Percentiles rank a stretch among this genome's conserved stretches.
These are phyloP conservation scores for Agrochola lychnidis DNA, from an alignment of 2,888 invertebrate genomes.

Conservation along the genomic window DNA sequence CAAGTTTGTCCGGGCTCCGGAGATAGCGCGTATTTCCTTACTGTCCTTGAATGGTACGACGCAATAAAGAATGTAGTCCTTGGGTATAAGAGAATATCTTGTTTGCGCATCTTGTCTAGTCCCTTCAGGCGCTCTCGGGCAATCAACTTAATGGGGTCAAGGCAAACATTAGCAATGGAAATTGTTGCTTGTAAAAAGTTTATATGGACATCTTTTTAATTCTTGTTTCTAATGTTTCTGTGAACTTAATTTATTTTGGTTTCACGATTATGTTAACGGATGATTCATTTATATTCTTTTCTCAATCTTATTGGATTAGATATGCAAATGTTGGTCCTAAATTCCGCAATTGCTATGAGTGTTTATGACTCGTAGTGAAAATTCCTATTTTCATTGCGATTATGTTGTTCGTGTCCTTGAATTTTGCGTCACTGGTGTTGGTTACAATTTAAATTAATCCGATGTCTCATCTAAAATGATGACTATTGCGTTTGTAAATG, in stretches of 20 bases:
- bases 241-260: not conserved
- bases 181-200: slow-evolving; percentile 10
- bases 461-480: slow-evolving; percentile 33
- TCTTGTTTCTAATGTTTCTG: slow-evolving; percentile 4
- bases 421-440: slow-evolving; percentile 14
- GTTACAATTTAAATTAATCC: slow-evolving; percentile 38
- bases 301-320: not conserved
- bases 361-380: slow-evolving; percentile 1
- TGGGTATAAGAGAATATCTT: slow-evolving; percentile 66
- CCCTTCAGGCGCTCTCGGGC: slow-evolving; percentile 58
- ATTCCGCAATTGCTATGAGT: not conserved
- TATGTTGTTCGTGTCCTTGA: slow-evolving; percentile 45
- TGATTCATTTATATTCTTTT: not conserved
- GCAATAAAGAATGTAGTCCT: slow-evolving; percentile 65
- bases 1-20: not conserved
- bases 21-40: slow-evolving; percentile 22
- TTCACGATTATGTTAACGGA: not conserved
- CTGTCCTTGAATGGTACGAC: slow-evolving; percentile 45
- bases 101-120: slow-evolving; percentile 65
- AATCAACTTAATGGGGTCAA: slow-evolving; percentile 65
- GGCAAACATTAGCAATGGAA: slow-evolving; percentile 48
- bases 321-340: not conserved
- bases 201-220: not conserved
- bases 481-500: slow-evolving; percentile 29
- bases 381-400: slow-evolving; percentile 16